Conservation (phyloP, 1,140 invertebrate genomes). For the Thaumetopoea pityocampa region DNA sequence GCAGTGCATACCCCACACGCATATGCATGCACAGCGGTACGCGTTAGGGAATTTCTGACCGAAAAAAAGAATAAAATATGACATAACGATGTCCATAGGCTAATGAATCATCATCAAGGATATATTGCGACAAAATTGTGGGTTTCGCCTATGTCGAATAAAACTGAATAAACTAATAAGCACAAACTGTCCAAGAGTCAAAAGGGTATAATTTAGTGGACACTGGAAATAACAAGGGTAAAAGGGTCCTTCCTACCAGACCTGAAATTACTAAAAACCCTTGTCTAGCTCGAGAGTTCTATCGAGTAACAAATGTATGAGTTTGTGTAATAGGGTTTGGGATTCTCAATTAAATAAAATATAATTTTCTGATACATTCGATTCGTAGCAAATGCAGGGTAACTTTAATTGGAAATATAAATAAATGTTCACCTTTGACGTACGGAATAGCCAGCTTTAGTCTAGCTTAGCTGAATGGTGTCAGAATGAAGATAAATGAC, state of each 20-base stretch:
- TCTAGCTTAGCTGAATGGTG: conserved; percentile 7
- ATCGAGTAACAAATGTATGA: conserved; percentile 16
- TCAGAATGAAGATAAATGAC: conserved; percentile 10
- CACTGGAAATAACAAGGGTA: conserved; percentile 15
- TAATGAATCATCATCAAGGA: too few species aligned
- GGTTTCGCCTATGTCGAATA: too few species aligned
- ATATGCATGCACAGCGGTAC: too few species aligned
- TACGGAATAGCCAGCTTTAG: conserved; percentile 6
- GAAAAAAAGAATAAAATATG: too few species aligned
- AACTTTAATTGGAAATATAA: conserved; percentile 2
- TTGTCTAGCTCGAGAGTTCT: conserved; percentile 6
- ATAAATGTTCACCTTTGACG: conserved; percentile 2
- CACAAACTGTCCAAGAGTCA: conserved; percentile 4
- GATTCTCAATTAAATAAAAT: conserved; percentile 6
- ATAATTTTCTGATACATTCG: conserved; percentile 13
- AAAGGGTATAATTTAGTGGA: conserved; percentile 16
- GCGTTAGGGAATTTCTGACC: too few species aligned
- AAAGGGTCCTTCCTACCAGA: conserved; percentile 5
- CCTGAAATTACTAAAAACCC: conserved; percentile 10
- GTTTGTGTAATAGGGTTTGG: conserved; percentile 10
- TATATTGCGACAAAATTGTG: too few species aligned
- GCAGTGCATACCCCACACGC: too few species aligned
- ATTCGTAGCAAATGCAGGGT: conserved; percentile 9
- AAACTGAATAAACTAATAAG: conserved; percentile 13
- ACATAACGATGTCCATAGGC: too few species aligned